A percentile compares a stretch with the other conserved stretches of the same genome.
Conservation (phyloP, 2,113 vertebrate genomes). For the Cephalopholis sonnerati region DNA sequence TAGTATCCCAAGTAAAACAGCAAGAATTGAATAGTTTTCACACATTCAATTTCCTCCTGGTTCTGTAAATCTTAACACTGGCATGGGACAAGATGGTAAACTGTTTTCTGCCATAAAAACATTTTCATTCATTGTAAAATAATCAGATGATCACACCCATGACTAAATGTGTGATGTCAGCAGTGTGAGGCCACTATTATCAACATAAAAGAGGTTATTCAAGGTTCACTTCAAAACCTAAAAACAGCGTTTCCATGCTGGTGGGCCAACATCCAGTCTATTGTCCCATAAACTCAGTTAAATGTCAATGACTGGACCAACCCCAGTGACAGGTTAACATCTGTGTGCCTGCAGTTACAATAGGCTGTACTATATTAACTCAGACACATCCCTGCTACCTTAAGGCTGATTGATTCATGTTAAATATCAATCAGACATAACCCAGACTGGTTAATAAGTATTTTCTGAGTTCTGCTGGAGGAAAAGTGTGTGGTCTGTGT, state of each 20-base stretch:
- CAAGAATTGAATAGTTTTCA: neutral
- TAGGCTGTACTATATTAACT: constrained; percentile 10
- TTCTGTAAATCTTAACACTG: neutral
- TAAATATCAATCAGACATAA: constrained; percentile 19
- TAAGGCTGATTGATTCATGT: neutral
- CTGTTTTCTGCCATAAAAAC: neutral
- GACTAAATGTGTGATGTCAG: neutral
- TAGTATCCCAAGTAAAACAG: neutral
- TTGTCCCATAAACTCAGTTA: constrained; percentile 59
- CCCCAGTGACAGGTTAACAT: constrained; percentile 24
- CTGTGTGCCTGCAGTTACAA: constrained; percentile 8
- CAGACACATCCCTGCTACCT: neutral
- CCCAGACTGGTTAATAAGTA: neutral
- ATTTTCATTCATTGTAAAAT: neutral
- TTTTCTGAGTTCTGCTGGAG: neutral
- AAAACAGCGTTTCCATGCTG: constrained; percentile 46
- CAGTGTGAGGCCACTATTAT: neutral
- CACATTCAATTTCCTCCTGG: neutral
- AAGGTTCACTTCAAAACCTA: constrained; percentile 1
- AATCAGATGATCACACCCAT: neutral
- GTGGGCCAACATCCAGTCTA: constrained; percentile 39
- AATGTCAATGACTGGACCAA: constrained; percentile 37
- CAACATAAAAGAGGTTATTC: neutral
- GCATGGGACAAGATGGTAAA: neutral
- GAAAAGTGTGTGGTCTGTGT: constrained; percentile 5